Evolutionary conservation across 1,140 invertebrate species (phyloP).

Genomic region (Trichomalopsis sarcophagae): DNA sequence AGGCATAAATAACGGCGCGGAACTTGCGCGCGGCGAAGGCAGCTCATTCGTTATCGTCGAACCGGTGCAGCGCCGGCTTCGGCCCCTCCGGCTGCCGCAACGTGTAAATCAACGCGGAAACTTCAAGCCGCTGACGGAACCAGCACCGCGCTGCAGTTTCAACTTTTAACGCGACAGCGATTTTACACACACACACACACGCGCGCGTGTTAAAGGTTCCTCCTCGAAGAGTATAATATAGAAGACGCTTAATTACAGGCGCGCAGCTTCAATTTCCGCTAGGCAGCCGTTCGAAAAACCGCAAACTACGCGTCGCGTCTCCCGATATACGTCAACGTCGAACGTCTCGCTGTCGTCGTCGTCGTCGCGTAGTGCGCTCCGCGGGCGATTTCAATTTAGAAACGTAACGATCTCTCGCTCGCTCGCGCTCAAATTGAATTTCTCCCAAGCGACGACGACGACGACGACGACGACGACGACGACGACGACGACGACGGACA

Average conservation of each 20-base stretch:
- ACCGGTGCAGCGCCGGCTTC: neutral
- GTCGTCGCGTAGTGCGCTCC: too few species aligned
- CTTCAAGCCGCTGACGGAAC: neutral
- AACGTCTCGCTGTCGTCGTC: neutral
- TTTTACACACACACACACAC: too few species aligned
- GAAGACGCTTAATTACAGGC: too few species aligned
- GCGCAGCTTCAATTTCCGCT: too few species aligned
- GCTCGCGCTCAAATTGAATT: neutral
- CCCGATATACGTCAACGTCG: neutral
- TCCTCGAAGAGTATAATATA: too few species aligned
- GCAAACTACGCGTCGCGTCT: neutral
- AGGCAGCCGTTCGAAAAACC: neutral
- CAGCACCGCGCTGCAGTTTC: neutral
- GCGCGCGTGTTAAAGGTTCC: too few species aligned
- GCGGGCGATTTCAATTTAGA: conserved; percentile 32
- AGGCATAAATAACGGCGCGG: conserved; percentile 19
- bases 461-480: neutral
- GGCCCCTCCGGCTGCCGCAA: neutral
- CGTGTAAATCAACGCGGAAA: conserved; percentile 35
- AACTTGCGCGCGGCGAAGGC: conserved; percentile 6
- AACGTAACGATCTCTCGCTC: conserved; percentile 17
- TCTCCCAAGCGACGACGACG: neutral
- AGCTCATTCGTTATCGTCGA: conserved; percentile 30
- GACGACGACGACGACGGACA: neutral
- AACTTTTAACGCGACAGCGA: conserved; percentile 8